Base-by-base conservation (phyloP, 2,888 invertebrate genomes). In the Mesorhabditis belari region DNA sequence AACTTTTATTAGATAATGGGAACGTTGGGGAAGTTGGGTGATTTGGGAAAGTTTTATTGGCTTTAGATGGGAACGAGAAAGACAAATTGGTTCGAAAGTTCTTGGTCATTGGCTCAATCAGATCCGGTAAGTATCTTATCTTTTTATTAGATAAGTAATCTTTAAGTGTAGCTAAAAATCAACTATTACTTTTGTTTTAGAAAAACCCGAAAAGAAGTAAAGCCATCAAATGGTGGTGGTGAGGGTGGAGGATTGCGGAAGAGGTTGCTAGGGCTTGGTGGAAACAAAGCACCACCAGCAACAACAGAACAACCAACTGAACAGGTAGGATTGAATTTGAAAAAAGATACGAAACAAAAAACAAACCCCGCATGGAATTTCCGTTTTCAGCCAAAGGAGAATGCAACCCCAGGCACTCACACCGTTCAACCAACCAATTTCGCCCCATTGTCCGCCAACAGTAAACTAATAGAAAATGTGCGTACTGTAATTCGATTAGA, bases 91-190 rank as follows among this genome's bases (percentile, higher is more conserved):
- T 19, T 76, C 76, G 4, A 79, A 79, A 69, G 79, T 79, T 12
- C 69, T 79, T 12, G 79, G 79, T 0, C 79, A 79, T 50, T 79
- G 79, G 79, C 65, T 79, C 29, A 79, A 79, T 62, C 79, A 80
- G 61, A 79, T 79, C 35, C 60, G 73, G 65, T 65, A 35, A 2
- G 54, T 56, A 4, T 28, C n/a, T 26, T 3, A 9, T 26, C 4
- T 52, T 53, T 19, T 4, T 3, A 58, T n/a, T 26, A 21, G 9
- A 23, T n/a, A n/a, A n/a, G n/a, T n/a, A n/a, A n/a, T n/a, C n/a
- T n/a, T n/a, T n/a, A n/a, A n/a, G n/a, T n/a, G n/a, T n/a, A n/a
- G n/a, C n/a, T n/a, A n/a, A n/a, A n/a, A n/a, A n/a, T n/a, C n/a
- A n/a, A n/a, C n/a, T n/a, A n/a, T n/a, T n/a, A n/a, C n/a, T n/a